Evolutionary conservation across 2,888 invertebrate genomes (phyloP), one percentile per base, ranked within the genome.

Genomic region (Mamestra brassicae): DNA sequence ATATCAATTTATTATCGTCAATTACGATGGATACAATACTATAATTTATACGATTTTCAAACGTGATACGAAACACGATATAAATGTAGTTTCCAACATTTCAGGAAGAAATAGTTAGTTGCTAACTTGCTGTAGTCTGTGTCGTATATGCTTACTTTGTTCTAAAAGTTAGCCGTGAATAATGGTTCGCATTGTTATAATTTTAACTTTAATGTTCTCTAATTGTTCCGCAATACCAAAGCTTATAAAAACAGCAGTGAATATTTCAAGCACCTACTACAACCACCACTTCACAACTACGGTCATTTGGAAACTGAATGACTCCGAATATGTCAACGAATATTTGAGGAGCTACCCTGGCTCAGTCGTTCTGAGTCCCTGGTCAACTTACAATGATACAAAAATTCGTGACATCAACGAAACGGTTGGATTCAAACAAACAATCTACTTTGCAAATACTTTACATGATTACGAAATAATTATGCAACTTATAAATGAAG

Each of bases 191-290:
- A 10, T 58, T 71, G 11, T 71, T 47, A 17, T 26, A 64, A 17
- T 73, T n/a, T 38, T 73, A 13, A 47, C n/a, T 15, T 1, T 80
- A 36, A 54, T 69, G 26, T 50, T 57, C 15, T 47, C 52, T 36
- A 36, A 62, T 62, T 64, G 72, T 57, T 57, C 38, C 38, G 64
- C 67, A 63, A 65, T 6, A 38, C 64, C 82, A 5, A 71, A 85
- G 36, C 76, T 91, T 52, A 78, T 87, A 60, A 79, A 91, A 57
- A 87, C 83, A 57, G 90, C 92, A 4, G 83, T 89, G 50, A 64
- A 71, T 10, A 75, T 92, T 74, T 90, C 92, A 38, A 91, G 89
- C 73, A 82, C 88, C 42, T 88, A 84, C 52, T 94, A 91, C 78
- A 65, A 80, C 42, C 69, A 71, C 4, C 71, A 88, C 52, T 81